Percentiles rank a stretch among this genome's conserved stretches.
phyloP scores from a whole-genome alignment of 2,888 invertebrate genomes.

The Allolobophora icterica region DNA sequence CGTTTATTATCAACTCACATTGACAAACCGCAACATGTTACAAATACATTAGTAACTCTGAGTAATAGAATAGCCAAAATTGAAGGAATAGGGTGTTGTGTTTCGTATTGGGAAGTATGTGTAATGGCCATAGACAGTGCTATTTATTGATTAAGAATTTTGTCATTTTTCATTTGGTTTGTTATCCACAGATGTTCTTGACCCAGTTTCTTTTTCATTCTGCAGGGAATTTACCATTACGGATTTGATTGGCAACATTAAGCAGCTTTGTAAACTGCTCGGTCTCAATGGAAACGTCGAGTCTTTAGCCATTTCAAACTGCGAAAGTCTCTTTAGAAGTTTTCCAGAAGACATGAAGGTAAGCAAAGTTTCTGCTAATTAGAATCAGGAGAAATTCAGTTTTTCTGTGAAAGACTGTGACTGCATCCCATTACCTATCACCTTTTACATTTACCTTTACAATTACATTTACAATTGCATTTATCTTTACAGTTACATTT shows the following conservation, averaged over 20 bases:
- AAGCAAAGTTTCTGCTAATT: not conserved
- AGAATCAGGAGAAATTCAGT: not conserved
- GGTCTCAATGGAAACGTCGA: not conserved
- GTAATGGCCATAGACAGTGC: too few species aligned
- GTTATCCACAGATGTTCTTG: not conserved
- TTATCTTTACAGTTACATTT: too few species aligned
- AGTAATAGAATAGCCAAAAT: too few species aligned
- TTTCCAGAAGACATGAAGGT: constrained; percentile 19
- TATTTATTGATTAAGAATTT: not conserved
- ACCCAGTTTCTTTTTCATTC: not conserved
- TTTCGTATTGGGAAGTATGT: too few species aligned
- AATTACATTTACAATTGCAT: too few species aligned
- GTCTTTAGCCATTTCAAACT: not conserved
- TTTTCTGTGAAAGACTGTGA: too few species aligned
- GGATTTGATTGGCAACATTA: constrained; percentile 5
- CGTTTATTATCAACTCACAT: too few species aligned
- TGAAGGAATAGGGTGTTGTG: too few species aligned
- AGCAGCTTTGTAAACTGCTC: not conserved
- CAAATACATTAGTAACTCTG: too few species aligned
- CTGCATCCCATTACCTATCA: too few species aligned
- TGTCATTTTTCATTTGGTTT: not conserved
- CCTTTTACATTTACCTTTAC: too few species aligned
- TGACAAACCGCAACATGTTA: too few species aligned
- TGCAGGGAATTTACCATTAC: not conserved
- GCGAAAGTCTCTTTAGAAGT: constrained; percentile 9